Percentiles rank a stretch among this genome's conserved stretches.
Conservation (phyloP, 2,113 vertebrate genomes). For the Coryphaenoides rupestris region DNA sequence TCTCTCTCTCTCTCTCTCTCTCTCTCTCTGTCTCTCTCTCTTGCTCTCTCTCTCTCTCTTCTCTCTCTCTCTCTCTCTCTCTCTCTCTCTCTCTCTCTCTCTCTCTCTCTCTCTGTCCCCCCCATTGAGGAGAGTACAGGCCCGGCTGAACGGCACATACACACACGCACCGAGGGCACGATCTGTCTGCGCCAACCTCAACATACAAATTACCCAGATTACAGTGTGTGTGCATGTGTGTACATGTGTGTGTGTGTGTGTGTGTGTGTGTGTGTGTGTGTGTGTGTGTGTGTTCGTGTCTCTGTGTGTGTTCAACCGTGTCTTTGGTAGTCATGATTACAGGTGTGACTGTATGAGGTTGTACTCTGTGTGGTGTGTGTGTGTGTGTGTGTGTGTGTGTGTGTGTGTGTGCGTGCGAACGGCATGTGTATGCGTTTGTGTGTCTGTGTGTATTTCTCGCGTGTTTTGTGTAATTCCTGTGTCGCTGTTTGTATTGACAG, state of each 20-base stretch:
- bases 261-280: conserved; percentile 6
- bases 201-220: conserved; percentile 71
- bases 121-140: too few species aligned
- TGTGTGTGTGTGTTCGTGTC: background rate
- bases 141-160: conserved; percentile 20
- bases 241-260: conserved; percentile 15
- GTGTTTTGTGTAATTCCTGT: conserved; percentile 16
- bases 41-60: too few species aligned
- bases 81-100: too few species aligned
- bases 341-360: conserved; percentile 4
- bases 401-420: conserved; percentile 19
- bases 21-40: too few species aligned
- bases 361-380: background rate
- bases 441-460: conserved; percentile 14
- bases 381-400: background rate
- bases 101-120: too few species aligned
- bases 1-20: too few species aligned
- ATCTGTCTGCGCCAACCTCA: conserved; percentile 60
- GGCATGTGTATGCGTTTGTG: background rate
- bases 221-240: conserved; percentile 44
- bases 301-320: conserved; percentile 7
- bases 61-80: too few species aligned
- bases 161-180: conserved; percentile 50
- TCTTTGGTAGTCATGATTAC: conserved; percentile 1
- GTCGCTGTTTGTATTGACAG: conserved; percentile 62